Base-by-base conservation (phyloP, 2,113 vertebrate genomes). In the Cathartes aura region DNA sequence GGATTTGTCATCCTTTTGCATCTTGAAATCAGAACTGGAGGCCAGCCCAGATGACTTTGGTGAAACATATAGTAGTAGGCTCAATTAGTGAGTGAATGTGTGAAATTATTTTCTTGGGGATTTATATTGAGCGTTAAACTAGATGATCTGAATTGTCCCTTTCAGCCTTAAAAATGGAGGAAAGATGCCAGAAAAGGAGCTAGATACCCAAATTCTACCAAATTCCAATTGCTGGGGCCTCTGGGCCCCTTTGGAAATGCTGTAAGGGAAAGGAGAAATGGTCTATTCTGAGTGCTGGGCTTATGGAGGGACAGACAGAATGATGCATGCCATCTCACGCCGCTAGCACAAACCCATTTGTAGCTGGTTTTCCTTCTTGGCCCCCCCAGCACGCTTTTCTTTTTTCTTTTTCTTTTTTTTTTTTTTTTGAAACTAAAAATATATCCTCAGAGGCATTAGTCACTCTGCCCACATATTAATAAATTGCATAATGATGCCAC, bases 391-490 rank as follows among this genome's bases (percentile, higher is more conserved):
- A 76, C 0, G 13, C 40, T 90, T 93, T 93, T 87, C 36, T 89
- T 78, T 87, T 91, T 94, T 60, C 11, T 78, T 15, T 87, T 32
- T 78, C 24, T 91, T 85, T 95, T 93, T 91, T 91, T 93, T 91
- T 91, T 63, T 91, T 91, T 38, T 38, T 38, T 63, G 8, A 90
- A 96, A 89, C 95, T 97, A 94, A 97, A 97, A 97, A 97, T 96
- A 97, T 52, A 91, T 90, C 82, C 95, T 95, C 59, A 73, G 91
- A 90, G 78, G 84, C 93, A 97, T 97, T 97, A 97, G 96, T 97
- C 96, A 97, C 95, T 97, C 96, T 96, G 82, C 97, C 97, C 95
- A 95, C 96, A 95, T 96, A 96, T 97, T 97, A 97, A 97, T 97
- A 96, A 95, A 97, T 96, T 97, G 94, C 95, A 97, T 97, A 97